These are phyloP conservation scores for Dicerorhinus sumatrensis DNA, from an alignment of 2,113 vertebrate genomes.

Conservation along the genomic window DNA sequence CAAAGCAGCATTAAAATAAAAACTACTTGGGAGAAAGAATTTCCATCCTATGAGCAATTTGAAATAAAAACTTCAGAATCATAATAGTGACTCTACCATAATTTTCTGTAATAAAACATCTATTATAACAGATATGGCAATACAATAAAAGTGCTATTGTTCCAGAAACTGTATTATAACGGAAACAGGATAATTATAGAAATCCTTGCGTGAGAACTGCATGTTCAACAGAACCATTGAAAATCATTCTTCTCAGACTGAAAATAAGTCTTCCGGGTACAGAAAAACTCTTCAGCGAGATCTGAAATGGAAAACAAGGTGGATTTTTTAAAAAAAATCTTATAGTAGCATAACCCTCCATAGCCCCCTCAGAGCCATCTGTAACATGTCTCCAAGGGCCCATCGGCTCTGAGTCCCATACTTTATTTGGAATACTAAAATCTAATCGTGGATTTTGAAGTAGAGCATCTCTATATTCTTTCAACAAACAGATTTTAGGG, in stretches of 20 bases:
- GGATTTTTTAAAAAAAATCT: background rate
- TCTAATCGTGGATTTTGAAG: conserved; percentile 3
- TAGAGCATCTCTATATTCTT: background rate
- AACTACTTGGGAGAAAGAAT: conserved; percentile 52
- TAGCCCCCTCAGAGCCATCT: background rate
- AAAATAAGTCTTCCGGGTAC: conserved; percentile 32
- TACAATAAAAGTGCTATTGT: conserved; percentile 77
- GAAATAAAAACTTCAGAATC: conserved; percentile 76
- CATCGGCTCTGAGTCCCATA: background rate
- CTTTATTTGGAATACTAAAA: conserved; percentile 41
- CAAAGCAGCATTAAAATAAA: conserved; percentile 36
- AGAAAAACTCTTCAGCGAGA: background rate
- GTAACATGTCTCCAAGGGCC: background rate
- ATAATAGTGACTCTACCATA: conserved; percentile 69
- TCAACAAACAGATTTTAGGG: conserved; percentile 19
- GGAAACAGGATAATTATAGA: conserved; percentile 79
- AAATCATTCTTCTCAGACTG: conserved; percentile 65
- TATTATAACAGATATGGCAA: conserved; percentile 73
- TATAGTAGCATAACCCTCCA: background rate
- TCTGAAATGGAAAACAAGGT: conserved; percentile 44
- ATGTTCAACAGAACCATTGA: conserved; percentile 71
- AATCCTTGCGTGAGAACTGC: conserved; percentile 65
- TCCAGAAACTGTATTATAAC: conserved; percentile 76
- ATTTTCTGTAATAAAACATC: conserved; percentile 81
- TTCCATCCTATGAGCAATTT: conserved; percentile 63